Conservation (phyloP, 1,140 invertebrate species). For the Bombus affinis region DNA sequence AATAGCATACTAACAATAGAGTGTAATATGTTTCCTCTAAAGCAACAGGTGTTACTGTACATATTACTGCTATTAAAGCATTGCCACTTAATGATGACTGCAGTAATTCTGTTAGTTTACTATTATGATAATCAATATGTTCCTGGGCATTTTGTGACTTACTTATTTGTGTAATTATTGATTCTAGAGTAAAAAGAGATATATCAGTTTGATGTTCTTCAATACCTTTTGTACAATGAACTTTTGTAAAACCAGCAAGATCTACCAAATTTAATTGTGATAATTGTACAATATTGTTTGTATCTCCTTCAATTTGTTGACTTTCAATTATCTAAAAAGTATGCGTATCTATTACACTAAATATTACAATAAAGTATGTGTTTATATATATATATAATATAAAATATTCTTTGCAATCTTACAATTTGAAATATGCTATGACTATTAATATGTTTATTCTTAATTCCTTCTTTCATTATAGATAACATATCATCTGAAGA, state of each 20-base stretch:
- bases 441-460: constrained; percentile 91
- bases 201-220: constrained; percentile 93
- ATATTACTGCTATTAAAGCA: constrained; percentile 92
- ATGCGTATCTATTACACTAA: constrained; percentile 25
- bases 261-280: constrained; percentile 93
- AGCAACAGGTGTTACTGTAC: constrained; percentile 88
- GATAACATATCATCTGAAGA: constrained; percentile 85
- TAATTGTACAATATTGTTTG: constrained; percentile 74
- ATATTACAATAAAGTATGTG: not conserved
- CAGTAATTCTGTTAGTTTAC: constrained; percentile 92
- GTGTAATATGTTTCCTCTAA: constrained; percentile 90
- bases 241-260: constrained; percentile 92
- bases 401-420: constrained; percentile 72
- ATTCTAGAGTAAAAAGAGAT: constrained; percentile 87
- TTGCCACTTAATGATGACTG: constrained; percentile 93
- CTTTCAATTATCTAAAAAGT: constrained; percentile 64
- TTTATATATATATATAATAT: constrained; percentile 28
- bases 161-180: constrained; percentile 90
- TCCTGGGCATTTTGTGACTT: constrained; percentile 81
- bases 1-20: constrained; percentile 77
- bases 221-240: constrained; percentile 75
- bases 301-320: constrained; percentile 26
- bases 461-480: constrained; percentile 86
- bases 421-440: constrained; percentile 89
- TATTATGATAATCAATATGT: constrained; percentile 89